phyloP scores from a whole-genome alignment of 2,113 vertebrate genomes.

The Larimichthys crocea region DNA sequence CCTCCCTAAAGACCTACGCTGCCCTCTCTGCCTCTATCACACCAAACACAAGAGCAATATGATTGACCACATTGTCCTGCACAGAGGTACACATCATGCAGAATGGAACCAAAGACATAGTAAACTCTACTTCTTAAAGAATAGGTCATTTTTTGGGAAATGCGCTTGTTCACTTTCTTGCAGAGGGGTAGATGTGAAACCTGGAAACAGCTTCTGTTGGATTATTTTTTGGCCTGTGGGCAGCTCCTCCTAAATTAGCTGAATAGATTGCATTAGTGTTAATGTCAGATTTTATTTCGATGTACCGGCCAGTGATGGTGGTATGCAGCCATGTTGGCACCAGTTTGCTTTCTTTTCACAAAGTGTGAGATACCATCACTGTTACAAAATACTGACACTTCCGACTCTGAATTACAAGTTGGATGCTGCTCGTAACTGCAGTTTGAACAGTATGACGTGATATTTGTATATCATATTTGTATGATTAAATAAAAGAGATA shows the following conservation, averaged over 20 bases:
- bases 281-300: not conserved
- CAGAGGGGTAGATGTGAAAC: too few species aligned
- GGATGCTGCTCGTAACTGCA: too few species aligned
- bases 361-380: not conserved
- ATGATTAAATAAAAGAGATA: too few species aligned
- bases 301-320: not conserved
- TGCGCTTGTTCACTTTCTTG: not conserved
- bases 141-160: slow-evolving; percentile 12
- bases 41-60: slow-evolving; percentile 99
- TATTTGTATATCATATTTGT: too few species aligned
- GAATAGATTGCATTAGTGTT: not conserved
- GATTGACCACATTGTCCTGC: slow-evolving; percentile 98
- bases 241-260: not conserved
- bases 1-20: slow-evolving; percentile 94
- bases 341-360: not conserved
- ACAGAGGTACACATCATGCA: slow-evolving; percentile 88
- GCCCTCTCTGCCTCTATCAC: slow-evolving; percentile 98
- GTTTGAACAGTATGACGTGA: too few species aligned
- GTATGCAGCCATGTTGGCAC: not conserved
- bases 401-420: too few species aligned
- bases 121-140: not conserved
- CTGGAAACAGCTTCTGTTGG: not conserved
- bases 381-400: too few species aligned
- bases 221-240: not conserved
- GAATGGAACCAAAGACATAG: not conserved